These are phyloP conservation scores for Euwallacea fornicatus DNA, from an alignment of 1,140 invertebrate genomes.

Conservation along the genomic window DNA sequence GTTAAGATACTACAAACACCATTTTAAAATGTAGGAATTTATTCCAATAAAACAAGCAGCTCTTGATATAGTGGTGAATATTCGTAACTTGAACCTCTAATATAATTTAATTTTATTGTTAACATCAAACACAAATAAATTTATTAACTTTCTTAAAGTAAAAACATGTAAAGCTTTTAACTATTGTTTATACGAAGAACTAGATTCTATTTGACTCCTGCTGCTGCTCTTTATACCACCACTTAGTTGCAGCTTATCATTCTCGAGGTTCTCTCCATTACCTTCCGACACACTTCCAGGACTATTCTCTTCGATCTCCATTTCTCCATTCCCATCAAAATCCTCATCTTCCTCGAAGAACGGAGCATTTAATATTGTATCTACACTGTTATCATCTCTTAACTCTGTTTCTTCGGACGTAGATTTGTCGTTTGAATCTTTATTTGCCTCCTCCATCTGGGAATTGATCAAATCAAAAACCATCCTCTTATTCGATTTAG, in stretches of 20 bases:
- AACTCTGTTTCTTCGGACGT: conserved; percentile 37
- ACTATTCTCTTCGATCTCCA: too few species aligned
- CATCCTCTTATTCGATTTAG: conserved; percentile 14
- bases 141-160: too few species aligned
- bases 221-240: conserved; percentile 9
- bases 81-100: too few species aligned
- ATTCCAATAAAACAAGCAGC: too few species aligned
- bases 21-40: too few species aligned
- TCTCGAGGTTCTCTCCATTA: not conserved
- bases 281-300: not conserved
- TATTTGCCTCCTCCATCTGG: conserved; percentile 5
- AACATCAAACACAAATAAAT: too few species aligned
- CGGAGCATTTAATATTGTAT: conserved; percentile 35
- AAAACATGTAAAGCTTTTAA: too few species aligned
- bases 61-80: too few species aligned
- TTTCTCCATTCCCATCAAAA: too few species aligned
- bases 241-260: not conserved
- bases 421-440: conserved; percentile 20
- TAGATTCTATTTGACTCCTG: conserved; percentile 23
- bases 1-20: too few species aligned
- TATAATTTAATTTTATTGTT: too few species aligned
- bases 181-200: conserved; percentile 10
- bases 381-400: conserved; percentile 33
- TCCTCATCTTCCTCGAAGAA: not conserved
- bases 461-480: conserved; percentile 16